These are phyloP conservation scores for Oscheius sp. DNA, from an alignment of 2,888 invertebrate genomes.

Conservation along the genomic window DNA sequence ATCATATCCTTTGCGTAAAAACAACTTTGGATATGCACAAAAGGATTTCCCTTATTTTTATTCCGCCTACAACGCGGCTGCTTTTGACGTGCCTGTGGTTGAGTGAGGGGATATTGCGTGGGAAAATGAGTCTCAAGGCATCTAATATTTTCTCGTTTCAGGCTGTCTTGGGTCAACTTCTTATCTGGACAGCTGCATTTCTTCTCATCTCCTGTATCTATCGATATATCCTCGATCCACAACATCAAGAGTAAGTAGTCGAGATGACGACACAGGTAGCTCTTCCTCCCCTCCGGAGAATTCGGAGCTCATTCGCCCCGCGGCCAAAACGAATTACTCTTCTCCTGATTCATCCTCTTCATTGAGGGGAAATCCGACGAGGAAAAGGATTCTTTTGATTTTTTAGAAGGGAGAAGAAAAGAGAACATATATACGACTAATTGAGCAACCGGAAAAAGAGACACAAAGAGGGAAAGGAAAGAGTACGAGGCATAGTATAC, in stretches of 20 bases:
- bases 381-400: not conserved
- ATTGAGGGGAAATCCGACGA: not conserved
- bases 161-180: conserved; percentile 61
- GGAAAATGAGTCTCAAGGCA: too few species aligned
- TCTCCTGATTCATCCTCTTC: conserved; percentile 4
- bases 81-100: too few species aligned
- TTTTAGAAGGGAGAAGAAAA: not conserved
- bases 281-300: not conserved
- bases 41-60: too few species aligned
- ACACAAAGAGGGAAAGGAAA: not conserved
- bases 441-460: conserved; percentile 1
- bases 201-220: conserved; percentile 61
- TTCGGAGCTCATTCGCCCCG: conserved; percentile 4
- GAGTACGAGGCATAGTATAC: not conserved
- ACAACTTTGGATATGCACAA: too few species aligned
- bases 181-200: conserved; percentile 58
- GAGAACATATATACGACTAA: not conserved
- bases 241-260: conserved; percentile 54
- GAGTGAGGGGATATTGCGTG: too few species aligned
- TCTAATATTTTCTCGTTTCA: too few species aligned
- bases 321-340: not conserved
- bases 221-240: conserved; percentile 52
- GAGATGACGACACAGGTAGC: not conserved
- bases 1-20: too few species aligned
- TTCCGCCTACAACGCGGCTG: too few species aligned